Percentiles rank a stretch among this genome's conserved stretches.
phyloP scores from a whole-genome alignment of 1,140 invertebrate genomes.

The Chironomus striatipennis region DNA sequence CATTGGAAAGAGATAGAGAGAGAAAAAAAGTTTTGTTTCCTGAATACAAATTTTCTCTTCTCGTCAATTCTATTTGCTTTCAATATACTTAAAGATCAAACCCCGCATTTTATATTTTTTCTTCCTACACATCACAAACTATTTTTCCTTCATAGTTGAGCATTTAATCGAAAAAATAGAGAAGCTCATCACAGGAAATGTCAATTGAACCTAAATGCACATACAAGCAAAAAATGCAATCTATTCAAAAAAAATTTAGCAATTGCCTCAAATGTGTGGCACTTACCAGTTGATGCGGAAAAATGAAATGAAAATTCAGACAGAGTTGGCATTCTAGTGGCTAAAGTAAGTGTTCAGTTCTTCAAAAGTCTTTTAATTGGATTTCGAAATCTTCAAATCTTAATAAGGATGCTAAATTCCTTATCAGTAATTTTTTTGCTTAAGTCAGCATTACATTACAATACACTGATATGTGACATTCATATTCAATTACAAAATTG shows the following conservation, averaged over 20 bases:
- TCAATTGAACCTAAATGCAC: not conserved
- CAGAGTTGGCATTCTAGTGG: too few species aligned
- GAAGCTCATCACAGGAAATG: not conserved
- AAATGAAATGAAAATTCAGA: not conserved
- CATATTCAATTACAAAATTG: too few species aligned
- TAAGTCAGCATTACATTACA: too few species aligned
- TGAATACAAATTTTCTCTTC: slow-evolving; percentile 9
- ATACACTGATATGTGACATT: too few species aligned
- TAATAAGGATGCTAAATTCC: too few species aligned
- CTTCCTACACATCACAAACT: too few species aligned
- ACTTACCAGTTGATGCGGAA: slow-evolving; percentile 12
- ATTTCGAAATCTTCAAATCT: too few species aligned
- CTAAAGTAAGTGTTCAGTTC: too few species aligned
- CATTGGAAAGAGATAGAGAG: not conserved
- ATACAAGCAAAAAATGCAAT: not conserved
- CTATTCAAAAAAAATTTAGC: not conserved
- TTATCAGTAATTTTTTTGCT: too few species aligned
- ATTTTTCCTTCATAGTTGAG: not conserved
- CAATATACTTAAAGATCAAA: not conserved
- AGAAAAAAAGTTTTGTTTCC: slow-evolving; percentile 14
- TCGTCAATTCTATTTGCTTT: slow-evolving; percentile 13
- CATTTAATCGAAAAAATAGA: not conserved
- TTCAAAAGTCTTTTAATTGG: too few species aligned
- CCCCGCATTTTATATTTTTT: too few species aligned
- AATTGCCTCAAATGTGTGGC: slow-evolving; percentile 6